Conservation (phyloP, 2,797 vertebrate genomes). For the Perdix hodgsoniae region DNA sequence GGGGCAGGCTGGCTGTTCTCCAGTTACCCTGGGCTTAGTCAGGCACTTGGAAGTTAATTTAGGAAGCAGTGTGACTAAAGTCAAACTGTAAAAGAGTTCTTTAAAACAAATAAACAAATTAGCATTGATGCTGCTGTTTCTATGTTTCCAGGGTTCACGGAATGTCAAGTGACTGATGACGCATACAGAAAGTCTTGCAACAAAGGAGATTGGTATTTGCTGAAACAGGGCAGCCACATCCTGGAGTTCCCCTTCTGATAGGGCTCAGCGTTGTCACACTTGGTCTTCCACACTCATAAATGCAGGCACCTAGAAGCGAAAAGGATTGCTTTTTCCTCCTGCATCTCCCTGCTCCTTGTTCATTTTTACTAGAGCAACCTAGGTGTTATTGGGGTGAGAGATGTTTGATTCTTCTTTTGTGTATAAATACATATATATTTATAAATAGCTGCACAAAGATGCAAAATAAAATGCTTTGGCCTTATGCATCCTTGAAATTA, state of each 20-base stretch:
- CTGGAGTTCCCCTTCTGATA: conserved; percentile 2
- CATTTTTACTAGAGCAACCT: neutral
- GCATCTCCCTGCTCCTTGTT: neutral
- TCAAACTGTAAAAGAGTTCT: conserved; percentile 14
- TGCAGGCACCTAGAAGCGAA: neutral
- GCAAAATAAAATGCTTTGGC: neutral
- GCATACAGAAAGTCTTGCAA: conserved; percentile 46
- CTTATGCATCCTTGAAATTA: neutral
- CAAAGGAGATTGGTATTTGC: conserved; percentile 45
- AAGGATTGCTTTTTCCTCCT: neutral
- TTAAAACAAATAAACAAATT: conserved; percentile 48
- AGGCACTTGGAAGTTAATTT: conserved; percentile 34
- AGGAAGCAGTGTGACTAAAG: neutral
- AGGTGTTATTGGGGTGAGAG: neutral
- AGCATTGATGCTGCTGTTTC: conserved; percentile 22
- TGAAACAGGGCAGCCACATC: conserved; percentile 32
- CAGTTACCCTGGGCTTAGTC: neutral
- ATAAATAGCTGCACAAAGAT: neutral
- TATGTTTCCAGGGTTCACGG: conserved; percentile 8
- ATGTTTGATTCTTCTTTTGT: neutral
- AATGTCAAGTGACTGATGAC: conserved; percentile 36
- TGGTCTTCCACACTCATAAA: conserved; percentile 7
- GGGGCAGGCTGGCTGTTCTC: neutral
- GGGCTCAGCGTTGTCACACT: neutral
- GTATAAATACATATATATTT: too few species aligned